Evolutionary conservation across 1,140 invertebrate genomes (phyloP).

Genomic region (Lasioglossum albipes): DNA sequence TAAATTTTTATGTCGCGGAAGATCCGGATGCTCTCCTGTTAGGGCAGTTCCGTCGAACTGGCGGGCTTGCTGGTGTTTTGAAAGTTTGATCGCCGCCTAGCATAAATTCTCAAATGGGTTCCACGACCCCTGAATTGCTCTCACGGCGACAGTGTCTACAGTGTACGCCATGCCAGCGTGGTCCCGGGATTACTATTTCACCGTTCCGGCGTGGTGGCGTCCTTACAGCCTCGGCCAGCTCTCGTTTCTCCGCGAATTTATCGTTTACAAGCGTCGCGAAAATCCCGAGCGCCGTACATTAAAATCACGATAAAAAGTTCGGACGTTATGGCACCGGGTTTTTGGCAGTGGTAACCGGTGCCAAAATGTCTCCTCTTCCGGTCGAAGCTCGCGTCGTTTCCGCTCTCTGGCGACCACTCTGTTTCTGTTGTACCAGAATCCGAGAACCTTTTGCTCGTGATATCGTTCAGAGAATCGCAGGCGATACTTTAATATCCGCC

Average conservation of each 20-base stretch:
- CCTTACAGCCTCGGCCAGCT: no score
- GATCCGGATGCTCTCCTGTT: no score
- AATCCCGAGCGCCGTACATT: background rate
- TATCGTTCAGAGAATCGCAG: background rate
- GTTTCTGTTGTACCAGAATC: background rate
- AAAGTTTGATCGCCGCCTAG: background rate
- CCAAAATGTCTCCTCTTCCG: conserved; percentile 20
- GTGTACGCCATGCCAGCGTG: conserved; percentile 22
- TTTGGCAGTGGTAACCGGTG: background rate
- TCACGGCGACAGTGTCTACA: conserved; percentile 8
- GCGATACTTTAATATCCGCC: no score
- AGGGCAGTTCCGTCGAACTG: no score
- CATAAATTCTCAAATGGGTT: no score
- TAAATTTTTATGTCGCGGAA: no score
- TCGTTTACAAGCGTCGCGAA: conserved; percentile 13
- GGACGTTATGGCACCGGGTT: background rate
- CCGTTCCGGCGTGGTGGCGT: background rate
- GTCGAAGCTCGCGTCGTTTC: background rate
- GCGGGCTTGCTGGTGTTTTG: background rate
- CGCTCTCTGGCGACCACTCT: background rate
- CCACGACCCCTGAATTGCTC: background rate
- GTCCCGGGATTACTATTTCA: background rate
- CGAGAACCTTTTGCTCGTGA: background rate
- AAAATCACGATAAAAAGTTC: conserved; percentile 9
- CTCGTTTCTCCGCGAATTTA: conserved; percentile 18